Evolutionary conservation across 2,888 invertebrate genomes (phyloP).

Genomic region (Syrista parreyssii): DNA sequence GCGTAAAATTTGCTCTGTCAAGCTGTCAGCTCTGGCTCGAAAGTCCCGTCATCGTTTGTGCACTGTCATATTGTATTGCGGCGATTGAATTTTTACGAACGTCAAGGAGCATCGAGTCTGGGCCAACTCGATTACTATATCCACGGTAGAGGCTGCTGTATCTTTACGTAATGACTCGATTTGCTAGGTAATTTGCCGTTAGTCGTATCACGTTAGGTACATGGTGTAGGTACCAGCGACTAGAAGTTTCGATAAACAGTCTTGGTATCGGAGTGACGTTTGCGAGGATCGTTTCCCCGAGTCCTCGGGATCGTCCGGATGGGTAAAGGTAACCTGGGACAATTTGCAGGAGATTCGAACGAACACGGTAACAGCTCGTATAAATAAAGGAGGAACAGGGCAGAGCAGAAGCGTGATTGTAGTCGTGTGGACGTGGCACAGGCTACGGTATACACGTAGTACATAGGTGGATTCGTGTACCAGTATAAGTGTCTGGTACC

Average conservation of each 20-base stretch:
- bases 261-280: neutral
- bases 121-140: neutral
- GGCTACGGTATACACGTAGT: neutral
- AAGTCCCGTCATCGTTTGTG: neutral
- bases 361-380: constrained; percentile 13
- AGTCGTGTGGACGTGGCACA: constrained; percentile 13
- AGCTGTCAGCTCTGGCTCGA: constrained; percentile 7
- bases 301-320: neutral
- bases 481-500: constrained; percentile 1
- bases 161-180: neutral
- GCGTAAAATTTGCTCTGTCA: constrained; percentile 13
- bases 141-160: neutral
- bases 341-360: constrained; percentile 21
- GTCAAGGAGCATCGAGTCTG: neutral
- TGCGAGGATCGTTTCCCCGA: neutral
- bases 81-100: neutral
- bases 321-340: constrained; percentile 10
- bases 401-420: constrained; percentile 10
- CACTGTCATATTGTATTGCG: neutral
- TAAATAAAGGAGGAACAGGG: constrained; percentile 21
- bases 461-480: neutral
- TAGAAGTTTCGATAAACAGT: neutral
- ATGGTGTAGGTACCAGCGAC: neutral
- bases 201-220: neutral
- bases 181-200: neutral